These are phyloP conservation scores for Erebia epiphron DNA, from an alignment of 2,888 invertebrate species.

Conservation along the genomic window DNA sequence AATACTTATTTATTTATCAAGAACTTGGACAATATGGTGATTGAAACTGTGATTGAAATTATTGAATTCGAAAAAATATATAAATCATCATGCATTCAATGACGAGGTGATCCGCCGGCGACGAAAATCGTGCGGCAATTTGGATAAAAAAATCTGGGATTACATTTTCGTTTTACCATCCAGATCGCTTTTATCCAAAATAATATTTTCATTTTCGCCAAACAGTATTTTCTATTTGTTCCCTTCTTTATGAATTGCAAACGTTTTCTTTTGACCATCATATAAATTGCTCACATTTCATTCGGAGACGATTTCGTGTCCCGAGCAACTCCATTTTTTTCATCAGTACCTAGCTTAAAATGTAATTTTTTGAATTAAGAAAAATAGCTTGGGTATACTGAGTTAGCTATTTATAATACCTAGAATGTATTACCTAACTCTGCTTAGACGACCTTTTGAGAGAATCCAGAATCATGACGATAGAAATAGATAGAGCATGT, in stretches of 20 bases:
- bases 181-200: slow-evolving; percentile 7
- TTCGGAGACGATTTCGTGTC: not conserved
- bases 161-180: slow-evolving; percentile 2
- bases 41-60: too few relatives aligned
- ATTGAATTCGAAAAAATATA: not conserved
- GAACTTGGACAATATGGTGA: too few relatives aligned
- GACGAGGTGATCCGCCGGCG: not conserved
- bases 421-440: too few relatives aligned
- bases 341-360: not conserved
- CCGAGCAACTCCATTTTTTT: not conserved
- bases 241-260: slow-evolving; percentile 3
- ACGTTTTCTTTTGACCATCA: not conserved
- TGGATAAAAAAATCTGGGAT: not conserved
- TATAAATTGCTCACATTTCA: slow-evolving; percentile 6
- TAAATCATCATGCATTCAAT: not conserved
- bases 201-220: slow-evolving; percentile 12
- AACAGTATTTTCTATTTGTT: not conserved
- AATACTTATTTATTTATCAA: too few relatives aligned
- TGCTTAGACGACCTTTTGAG: too few relatives aligned
- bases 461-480: too few relatives aligned
- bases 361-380: not conserved
- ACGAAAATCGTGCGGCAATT: not conserved
- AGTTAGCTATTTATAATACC: too few relatives aligned
- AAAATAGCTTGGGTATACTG: not conserved
- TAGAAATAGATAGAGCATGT: too few relatives aligned